Evolutionary conservation across 2,888 invertebrate species (phyloP).

Genomic region (Drosophila cognata): DNA sequence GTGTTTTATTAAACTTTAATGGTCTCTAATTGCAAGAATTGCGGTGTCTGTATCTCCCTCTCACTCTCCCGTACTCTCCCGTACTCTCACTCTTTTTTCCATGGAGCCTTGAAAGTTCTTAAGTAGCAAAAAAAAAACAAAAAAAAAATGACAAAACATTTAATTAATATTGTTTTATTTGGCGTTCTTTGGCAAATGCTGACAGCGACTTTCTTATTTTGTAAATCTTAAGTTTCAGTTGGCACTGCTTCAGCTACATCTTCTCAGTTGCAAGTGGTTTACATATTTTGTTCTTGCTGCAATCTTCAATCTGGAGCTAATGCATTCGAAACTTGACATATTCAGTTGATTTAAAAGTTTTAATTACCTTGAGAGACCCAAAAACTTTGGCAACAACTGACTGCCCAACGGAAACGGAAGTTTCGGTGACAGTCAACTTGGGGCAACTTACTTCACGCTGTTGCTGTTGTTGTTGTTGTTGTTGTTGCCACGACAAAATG

Average conservation of each 20-base stretch:
- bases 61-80: neutral
- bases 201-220: constrained; percentile 7
- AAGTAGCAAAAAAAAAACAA: constrained; percentile 9
- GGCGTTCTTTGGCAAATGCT: constrained; percentile 29
- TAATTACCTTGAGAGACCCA: constrained; percentile 72
- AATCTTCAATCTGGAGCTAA: constrained; percentile 56
- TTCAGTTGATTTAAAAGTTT: constrained; percentile 75
- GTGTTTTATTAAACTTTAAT: constrained; percentile 67
- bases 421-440: constrained; percentile 63
- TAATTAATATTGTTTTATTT: constrained; percentile 29
- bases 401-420: constrained; percentile 57
- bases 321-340: constrained; percentile 74
- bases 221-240: neutral
- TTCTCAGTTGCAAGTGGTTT: constrained; percentile 7
- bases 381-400: constrained; percentile 28
- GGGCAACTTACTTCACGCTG: constrained; percentile 24
- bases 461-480: constrained; percentile 15
- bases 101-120: constrained; percentile 25
- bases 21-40: constrained; percentile 68
- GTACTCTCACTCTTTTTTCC: neutral
- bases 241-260: neutral
- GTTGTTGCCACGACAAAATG: constrained; percentile 40
- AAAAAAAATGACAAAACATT: constrained; percentile 21
- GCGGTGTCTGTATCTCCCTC: constrained; percentile 3
- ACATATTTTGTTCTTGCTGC: constrained; percentile 12